A percentile compares a stretch with the other conserved stretches of the same genome.
Conservation (phyloP, 2,888 invertebrate genomes). For the Linnaemya tessellans region DNA sequence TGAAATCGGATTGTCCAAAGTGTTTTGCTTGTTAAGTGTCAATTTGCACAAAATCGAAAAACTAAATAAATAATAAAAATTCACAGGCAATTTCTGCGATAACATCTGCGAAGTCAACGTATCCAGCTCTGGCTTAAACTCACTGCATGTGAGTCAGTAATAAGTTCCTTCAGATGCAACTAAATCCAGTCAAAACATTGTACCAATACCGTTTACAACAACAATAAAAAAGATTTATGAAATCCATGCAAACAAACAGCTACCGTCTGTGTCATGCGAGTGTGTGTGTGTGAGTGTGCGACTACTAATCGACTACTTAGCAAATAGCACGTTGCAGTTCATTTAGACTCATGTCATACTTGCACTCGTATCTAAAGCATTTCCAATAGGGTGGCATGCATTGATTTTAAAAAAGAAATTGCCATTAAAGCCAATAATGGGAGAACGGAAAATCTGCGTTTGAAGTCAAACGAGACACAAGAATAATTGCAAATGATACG, state of each 20-base stretch:
- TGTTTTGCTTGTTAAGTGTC: slow-evolving; percentile 68
- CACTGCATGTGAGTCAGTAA: slow-evolving; percentile 52
- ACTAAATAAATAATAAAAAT: slow-evolving; percentile 69
- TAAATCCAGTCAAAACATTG: slow-evolving; percentile 25
- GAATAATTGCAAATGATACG: neutral
- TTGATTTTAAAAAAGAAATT: neutral
- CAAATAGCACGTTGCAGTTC: slow-evolving; percentile 16
- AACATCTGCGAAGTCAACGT: slow-evolving; percentile 50
- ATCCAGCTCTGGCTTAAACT: slow-evolving; percentile 18
- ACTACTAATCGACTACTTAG: slow-evolving; percentile 36
- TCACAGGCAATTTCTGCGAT: slow-evolving; percentile 66
- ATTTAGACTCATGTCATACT: slow-evolving; percentile 36
- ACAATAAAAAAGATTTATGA: slow-evolving; percentile 42
- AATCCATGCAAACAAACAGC: slow-evolving; percentile 33
- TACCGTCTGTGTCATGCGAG: slow-evolving; percentile 23
- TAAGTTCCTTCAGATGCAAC: slow-evolving; percentile 39
- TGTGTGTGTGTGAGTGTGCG: neutral
- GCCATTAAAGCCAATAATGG: neutral
- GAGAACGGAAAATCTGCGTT: neutral
- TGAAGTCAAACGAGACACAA: neutral
- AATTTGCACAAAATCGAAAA: slow-evolving; percentile 63
- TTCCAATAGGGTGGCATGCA: slow-evolving; percentile 35
- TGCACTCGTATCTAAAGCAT: slow-evolving; percentile 16
- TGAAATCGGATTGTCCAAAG: slow-evolving; percentile 48
- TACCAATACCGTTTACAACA: slow-evolving; percentile 9